These are phyloP conservation scores for Clarias fuscus DNA, from an alignment of 2,797 vertebrate species.

Conservation along the genomic window DNA sequence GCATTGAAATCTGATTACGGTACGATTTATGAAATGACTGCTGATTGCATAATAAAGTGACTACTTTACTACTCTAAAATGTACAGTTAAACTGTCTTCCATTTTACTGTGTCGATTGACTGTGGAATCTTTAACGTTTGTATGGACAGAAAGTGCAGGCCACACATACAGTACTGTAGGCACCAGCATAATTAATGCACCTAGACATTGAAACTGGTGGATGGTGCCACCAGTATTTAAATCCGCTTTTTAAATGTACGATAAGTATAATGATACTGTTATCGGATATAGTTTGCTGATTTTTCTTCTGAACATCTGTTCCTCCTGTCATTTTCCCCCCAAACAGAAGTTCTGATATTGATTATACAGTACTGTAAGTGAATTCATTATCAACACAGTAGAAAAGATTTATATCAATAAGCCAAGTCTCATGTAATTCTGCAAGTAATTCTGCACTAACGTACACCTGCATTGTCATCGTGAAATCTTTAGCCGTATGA, in stretches of 20 bases:
- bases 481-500: not conserved
- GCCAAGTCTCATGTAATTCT: not conserved
- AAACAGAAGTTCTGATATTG: not conserved
- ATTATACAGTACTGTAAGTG: not conserved
- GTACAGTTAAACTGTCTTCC: too few relatives aligned
- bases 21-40: too few relatives aligned
- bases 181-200: constrained; percentile 15
- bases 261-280: not conserved
- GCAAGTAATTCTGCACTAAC: not conserved
- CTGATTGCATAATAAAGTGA: too few relatives aligned
- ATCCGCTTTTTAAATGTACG: not conserved
- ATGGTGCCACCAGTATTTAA: not conserved
- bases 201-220: not conserved
- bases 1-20: too few relatives aligned
- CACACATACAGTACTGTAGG: not conserved
- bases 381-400: not conserved
- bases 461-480: not conserved
- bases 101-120: too few relatives aligned
- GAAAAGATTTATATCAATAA: not conserved
- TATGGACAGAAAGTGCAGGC: not conserved
- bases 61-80: too few relatives aligned
- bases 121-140: not conserved
- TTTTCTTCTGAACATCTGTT: not conserved
- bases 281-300: not conserved
- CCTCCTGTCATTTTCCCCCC: not conserved